Percentiles rank a stretch among this genome's conserved stretches.
Evolutionary conservation across 1,140 invertebrate genomes (phyloP).

Genomic region (Stenopsyche tienmushanensis): DNA sequence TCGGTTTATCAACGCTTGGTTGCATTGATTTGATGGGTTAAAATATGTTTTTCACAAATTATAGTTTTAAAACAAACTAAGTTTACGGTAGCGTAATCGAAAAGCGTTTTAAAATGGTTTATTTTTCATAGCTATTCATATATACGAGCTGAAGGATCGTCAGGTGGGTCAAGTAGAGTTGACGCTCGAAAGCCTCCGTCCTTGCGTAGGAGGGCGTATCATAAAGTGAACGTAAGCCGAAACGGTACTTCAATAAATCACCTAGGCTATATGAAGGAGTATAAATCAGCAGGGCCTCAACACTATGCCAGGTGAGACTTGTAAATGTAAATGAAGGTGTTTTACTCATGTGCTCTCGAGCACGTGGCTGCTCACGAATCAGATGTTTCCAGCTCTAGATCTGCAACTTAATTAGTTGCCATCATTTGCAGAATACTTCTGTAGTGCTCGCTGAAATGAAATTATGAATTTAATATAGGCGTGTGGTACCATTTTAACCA

Average conservation of each 20-base stretch:
- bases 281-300: conserved; percentile 7
- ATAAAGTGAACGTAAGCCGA: conserved; percentile 19
- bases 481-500: too few species aligned
- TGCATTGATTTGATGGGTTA: too few species aligned
- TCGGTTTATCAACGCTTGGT: too few species aligned
- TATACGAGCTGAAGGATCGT: not conserved
- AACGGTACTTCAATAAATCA: conserved; percentile 10
- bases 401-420: too few species aligned
- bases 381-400: too few species aligned
- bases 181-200: not conserved
- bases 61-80: not conserved
- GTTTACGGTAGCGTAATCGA: not conserved
- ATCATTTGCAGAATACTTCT: too few species aligned
- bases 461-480: too few species aligned
- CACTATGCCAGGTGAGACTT: not conserved
- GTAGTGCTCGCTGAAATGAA: too few species aligned
- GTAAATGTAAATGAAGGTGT: not conserved
- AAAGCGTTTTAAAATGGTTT: not conserved
- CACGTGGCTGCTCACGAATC: too few species aligned
- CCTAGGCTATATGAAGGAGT: not conserved
- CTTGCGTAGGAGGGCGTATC: not conserved
- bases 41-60: not conserved
- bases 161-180: not conserved
- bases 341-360: too few species aligned
- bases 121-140: not conserved